Evolutionary conservation across 2,888 invertebrate genomes (phyloP).

Genomic region (Adineta ricciae): DNA sequence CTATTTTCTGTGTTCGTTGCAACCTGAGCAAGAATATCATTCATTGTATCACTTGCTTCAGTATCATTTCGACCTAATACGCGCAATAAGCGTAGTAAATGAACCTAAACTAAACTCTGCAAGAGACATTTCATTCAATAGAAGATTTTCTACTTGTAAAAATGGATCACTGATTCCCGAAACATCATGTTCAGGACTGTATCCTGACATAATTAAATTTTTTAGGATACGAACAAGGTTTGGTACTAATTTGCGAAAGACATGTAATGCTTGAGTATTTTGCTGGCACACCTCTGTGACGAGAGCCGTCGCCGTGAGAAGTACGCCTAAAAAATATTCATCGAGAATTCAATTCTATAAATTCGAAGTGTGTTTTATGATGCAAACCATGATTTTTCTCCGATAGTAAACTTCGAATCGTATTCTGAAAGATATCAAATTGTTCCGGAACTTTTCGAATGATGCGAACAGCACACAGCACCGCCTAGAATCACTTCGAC

Average conservation of each 20-base stretch:
- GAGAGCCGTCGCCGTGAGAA: conserved; percentile 90
- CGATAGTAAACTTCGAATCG: conserved; percentile 82
- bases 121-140: too few relatives aligned
- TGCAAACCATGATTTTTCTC: conserved; percentile 82
- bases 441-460: conserved; percentile 93
- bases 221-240: conserved; percentile 94
- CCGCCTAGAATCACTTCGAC: conserved; percentile 50
- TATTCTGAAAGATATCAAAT: conserved; percentile 98
- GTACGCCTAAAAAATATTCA: conserved; percentile 66
- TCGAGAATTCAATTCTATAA: too few relatives aligned
- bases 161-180: conserved; percentile 98
- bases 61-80: conserved; percentile 89
- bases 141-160: conserved; percentile 66
- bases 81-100: conserved; percentile 66
- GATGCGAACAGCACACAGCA: conserved; percentile 78
- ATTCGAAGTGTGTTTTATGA: too few relatives aligned
- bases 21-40: conserved; percentile 90
- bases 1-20: conserved; percentile 99
- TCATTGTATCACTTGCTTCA: conserved; percentile 97
- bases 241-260: conserved; percentile 98
- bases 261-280: conserved; percentile 86
- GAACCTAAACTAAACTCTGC: neutral
- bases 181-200: conserved; percentile 98
- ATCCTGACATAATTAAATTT: conserved; percentile 92
- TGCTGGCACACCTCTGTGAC: conserved; percentile 99